A percentile compares a stretch with the other conserved stretches of the same genome.
Evolutionary conservation across 2,113 vertebrate genomes (phyloP).

Genomic region (Coracopsis vasa): DNA sequence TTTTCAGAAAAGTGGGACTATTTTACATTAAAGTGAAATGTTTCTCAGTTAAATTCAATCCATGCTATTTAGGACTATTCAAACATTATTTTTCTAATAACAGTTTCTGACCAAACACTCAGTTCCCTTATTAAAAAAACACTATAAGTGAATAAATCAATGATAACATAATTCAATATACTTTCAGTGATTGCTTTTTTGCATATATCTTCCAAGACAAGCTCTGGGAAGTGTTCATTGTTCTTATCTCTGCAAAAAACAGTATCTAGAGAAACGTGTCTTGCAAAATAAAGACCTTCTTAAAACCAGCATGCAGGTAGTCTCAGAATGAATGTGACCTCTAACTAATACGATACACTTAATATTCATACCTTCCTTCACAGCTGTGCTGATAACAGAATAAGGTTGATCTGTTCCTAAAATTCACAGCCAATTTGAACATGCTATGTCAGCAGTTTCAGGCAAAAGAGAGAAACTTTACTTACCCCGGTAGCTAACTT

Average conservation of each 20-base stretch:
- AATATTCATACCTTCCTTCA: neutral
- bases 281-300: neutral
- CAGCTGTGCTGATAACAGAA: neutral
- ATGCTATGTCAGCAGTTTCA: neutral
- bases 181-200: neutral
- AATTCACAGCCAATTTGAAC: neutral
- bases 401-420: neutral
- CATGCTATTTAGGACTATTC: neutral
- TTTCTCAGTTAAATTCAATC: neutral
- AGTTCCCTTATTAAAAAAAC: neutral
- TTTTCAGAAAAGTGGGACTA: neutral
- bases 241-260: neutral
- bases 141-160: neutral
- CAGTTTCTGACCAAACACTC: neutral
- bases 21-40: neutral
- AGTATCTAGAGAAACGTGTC: neutral
- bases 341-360: fast-evolving
- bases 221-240: neutral
- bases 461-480: neutral
- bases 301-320: neutral
- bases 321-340: neutral
- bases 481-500: neutral
- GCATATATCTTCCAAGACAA: neutral
- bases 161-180: neutral
- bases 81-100: neutral